A percentile compares a stretch with the other conserved stretches of the same genome.
Conservation (phyloP, 2,113 vertebrate species). For the Arothron firmamentum region DNA sequence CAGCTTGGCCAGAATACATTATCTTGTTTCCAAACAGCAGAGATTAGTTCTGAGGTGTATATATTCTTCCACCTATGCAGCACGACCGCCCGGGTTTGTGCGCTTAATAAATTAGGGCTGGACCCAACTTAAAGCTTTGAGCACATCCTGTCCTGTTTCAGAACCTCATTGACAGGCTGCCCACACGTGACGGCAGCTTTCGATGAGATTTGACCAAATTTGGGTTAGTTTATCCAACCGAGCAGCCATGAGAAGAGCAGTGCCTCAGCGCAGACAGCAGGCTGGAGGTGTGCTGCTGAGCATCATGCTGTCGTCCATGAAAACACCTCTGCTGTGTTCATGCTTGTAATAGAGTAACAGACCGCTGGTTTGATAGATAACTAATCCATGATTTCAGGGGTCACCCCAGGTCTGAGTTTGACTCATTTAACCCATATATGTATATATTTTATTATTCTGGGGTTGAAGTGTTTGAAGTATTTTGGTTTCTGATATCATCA, state of each 20-base stretch:
- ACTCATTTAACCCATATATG: slow-evolving; percentile 6
- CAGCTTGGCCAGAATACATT: too few relatives aligned
- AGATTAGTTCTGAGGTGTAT: neutral
- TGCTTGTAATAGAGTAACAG: neutral
- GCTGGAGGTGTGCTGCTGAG: too few relatives aligned
- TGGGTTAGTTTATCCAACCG: neutral
- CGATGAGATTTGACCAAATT: too few relatives aligned
- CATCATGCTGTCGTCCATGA: neutral
- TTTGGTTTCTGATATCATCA: slow-evolving; percentile 19
- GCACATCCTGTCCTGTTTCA: too few relatives aligned
- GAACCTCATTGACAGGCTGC: too few relatives aligned
- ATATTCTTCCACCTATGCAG: neutral
- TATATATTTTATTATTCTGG: slow-evolving; percentile 18
- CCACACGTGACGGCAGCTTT: too few relatives aligned
- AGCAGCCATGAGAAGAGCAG: neutral
- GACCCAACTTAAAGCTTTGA: neutral
- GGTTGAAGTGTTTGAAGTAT: slow-evolving; percentile 16
- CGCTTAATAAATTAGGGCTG: slow-evolving; percentile 9
- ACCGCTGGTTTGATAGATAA: neutral
- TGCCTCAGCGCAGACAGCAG: neutral
- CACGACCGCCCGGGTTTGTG: slow-evolving; percentile 8
- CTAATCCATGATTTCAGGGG: neutral
- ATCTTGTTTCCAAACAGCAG: too few relatives aligned
- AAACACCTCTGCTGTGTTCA: too few relatives aligned
- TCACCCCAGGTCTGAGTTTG: neutral